These are phyloP conservation scores for Pseudopipra pipra DNA, from an alignment of 2,113 vertebrate species.

Conservation along the genomic window DNA sequence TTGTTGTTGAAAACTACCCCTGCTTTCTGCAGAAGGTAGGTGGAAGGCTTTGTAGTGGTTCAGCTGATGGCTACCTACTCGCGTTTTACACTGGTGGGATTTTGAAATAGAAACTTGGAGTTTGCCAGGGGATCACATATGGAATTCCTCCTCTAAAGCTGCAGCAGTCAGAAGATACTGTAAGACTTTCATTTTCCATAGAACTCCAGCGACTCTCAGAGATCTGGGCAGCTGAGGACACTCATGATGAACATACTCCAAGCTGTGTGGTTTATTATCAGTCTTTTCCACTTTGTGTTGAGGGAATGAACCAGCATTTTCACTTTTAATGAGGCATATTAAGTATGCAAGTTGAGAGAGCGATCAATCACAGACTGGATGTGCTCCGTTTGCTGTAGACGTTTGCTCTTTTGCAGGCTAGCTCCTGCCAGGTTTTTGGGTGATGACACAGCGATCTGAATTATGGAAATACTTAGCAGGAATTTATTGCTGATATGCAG, in stretches of 20 bases:
- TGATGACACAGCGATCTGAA: background rate
- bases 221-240: background rate
- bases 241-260: background rate
- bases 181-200: background rate
- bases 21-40: background rate
- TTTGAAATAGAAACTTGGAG: background rate
- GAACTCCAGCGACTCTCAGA: background rate
- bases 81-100: background rate
- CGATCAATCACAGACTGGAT: background rate
- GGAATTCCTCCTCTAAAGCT: background rate
- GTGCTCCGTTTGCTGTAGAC: background rate
- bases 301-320: background rate
- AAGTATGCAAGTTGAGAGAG: background rate
- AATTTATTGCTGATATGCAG: background rate
- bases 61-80: background rate
- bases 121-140: background rate
- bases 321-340: background rate
- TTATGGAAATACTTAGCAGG: background rate
- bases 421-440: background rate
- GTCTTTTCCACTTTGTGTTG: background rate
- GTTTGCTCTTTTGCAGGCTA: background rate
- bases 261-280: rapidly evolving
- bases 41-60: background rate
- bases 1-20: background rate
- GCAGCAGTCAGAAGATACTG: background rate